Evolutionary conservation across 2,888 invertebrate genomes (phyloP), one percentile per base, ranked within the genome.

Genomic region (Unio delphinus): DNA sequence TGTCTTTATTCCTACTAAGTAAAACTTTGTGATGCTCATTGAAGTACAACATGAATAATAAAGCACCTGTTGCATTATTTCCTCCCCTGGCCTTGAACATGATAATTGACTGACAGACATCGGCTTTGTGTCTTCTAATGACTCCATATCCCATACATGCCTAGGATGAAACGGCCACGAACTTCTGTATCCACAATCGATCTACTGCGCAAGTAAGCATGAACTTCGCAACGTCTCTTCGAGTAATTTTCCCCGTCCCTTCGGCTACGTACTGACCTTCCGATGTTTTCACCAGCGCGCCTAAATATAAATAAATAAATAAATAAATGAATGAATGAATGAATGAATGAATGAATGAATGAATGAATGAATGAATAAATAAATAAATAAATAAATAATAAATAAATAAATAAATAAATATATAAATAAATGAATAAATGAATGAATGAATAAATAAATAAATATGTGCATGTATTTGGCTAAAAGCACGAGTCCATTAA

Each of bases 161-260:
- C 45, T 45, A 45, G 8, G 15, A 45, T 45, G 45, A 45, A 45
- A 45, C 45, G 15, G 45, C 45, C 45, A 45, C 45, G 8, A 45
- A 45, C 3, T 45, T 45, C 15, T 45, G 11, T 45, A 45, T 45
- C 45, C 45, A 45, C 3, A 15, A 15, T 45, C 45, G 11, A 0
- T 45, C 45, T 1, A 45, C 11, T 45, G 45, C 11, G 3, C 45
- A 45, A 45, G 45, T 45, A 45, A 86, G 65, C 80, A 86, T 84
- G 73, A 84, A 86, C 59, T 76, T 80, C 4, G 83, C 86, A 28
- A 86, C 79, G 65, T 86, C 82, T 20, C 82, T 75, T n/a, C 86
- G 69, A 18, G 82, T 67, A 28, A 86, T 79, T 26, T 71, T 56
- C 11, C 69, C 64, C 3, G 64, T 6, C 8, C 61, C 45, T 20